phyloP scores from a whole-genome alignment of 1,140 invertebrate genomes.

The Conopomorpha cramerella region DNA sequence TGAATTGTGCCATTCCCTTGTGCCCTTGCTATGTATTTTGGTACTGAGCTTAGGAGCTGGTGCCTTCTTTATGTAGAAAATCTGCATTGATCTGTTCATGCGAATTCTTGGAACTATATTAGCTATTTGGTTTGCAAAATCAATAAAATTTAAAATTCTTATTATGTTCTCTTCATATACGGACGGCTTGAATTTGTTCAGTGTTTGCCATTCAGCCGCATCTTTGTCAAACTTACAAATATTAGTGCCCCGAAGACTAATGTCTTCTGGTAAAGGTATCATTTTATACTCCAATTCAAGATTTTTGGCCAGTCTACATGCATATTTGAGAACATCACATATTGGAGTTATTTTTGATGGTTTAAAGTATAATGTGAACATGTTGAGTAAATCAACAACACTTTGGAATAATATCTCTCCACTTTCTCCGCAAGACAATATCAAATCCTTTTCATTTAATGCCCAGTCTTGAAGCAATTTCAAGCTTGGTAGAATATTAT shows the following conservation, averaged over 20 bases:
- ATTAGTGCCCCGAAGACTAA: slow-evolving; percentile 69
- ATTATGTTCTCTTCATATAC: slow-evolving; percentile 69
- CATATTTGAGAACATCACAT: slow-evolving; percentile 26
- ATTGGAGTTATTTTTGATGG: slow-evolving; percentile 12
- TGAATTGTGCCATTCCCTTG: slow-evolving; percentile 44
- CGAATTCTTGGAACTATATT: slow-evolving; percentile 64
- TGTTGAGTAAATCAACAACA: slow-evolving; percentile 53
- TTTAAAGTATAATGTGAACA: slow-evolving; percentile 42
- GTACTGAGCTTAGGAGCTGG: slow-evolving; percentile 26
- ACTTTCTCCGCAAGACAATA: slow-evolving; percentile 50
- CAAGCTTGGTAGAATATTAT: slow-evolving; percentile 45
- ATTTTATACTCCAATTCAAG: slow-evolving; percentile 58
- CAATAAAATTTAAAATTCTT: slow-evolving; percentile 70
- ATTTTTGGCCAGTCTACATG: slow-evolving; percentile 32
- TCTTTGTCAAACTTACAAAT: slow-evolving; percentile 70
- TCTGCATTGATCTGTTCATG: slow-evolving; percentile 61
- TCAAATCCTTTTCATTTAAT: slow-evolving; percentile 48
- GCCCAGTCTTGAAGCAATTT: slow-evolving; percentile 50
- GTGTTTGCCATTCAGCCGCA: slow-evolving; percentile 68
- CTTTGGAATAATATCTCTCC: slow-evolving; percentile 51
- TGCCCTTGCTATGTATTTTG: slow-evolving; percentile 38
- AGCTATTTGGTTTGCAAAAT: slow-evolving; percentile 73
- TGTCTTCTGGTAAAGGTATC: slow-evolving; percentile 74
- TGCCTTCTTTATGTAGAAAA: slow-evolving; percentile 41
- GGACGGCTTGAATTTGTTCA: slow-evolving; percentile 60